Base-by-base conservation (phyloP, 1,140 invertebrate species). In the Magallana gigas region DNA sequence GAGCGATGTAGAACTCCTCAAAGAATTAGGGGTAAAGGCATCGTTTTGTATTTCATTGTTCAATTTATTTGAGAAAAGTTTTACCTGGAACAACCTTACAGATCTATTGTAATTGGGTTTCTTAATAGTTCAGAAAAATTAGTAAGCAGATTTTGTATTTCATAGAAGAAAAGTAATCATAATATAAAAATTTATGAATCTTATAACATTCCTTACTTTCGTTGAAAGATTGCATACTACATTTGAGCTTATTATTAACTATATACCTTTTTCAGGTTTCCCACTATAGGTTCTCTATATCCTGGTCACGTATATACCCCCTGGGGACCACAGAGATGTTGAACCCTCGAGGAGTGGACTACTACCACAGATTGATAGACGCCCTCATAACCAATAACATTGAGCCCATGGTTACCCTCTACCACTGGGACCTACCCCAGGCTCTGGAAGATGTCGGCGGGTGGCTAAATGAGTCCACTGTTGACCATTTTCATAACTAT, bases 1-100 rank as follows among this genome's bases (percentile, higher is more conserved):
- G 83, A 96, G 96, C 87, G 97, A 97, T 94, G 95, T 97, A 0
- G 93, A 95, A 59, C 93, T 96, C 59, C 91, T 97, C 2, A 94
- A 95, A 89, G 86, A 91, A 62, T 60, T 95, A 23, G 94, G 94
- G 84, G 94, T 96, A 94, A 48, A 48, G 36, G 36, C 36, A 48
- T 48, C 36, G 2, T 5, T 48, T 48, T 48, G 36, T 48, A 48
- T 48, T 48, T 48, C 5, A 48, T 48, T 48, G 36, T 48, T 48
- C 5, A 48, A 48, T 48, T 2, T 48, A 48, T 4, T 48, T 48
- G 36, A 48, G 2, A 48, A 48, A 2, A 48, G 36, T 48, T 48
- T 48, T 48, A 48, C 36, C 36, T 48, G 36, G 36, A 48, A 48
- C 36, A 48, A 48, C 36, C 36, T 48, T 48, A 48, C 36, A 48